Conservation (phyloP, 2,797 vertebrate genomes). For the Sebastolobus altivelis region DNA sequence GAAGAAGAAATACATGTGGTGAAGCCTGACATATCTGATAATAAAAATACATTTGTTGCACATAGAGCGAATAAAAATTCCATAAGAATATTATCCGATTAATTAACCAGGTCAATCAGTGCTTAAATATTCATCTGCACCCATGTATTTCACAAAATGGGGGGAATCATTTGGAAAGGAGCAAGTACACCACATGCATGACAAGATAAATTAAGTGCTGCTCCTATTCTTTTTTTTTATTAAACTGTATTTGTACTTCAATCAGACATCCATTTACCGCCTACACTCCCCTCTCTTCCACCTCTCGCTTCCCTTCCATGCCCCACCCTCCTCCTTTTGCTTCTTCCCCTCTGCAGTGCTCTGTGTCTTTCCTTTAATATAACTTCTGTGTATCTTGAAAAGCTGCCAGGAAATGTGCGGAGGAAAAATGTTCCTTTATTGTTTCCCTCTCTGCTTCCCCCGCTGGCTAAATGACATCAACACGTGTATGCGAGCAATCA, state of each 20-base stretch:
- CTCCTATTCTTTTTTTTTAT: neutral
- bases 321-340: conserved; percentile 51
- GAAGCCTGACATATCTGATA: neutral
- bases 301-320: conserved; percentile 26
- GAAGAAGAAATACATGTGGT: neutral
- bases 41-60: neutral
- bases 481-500: conserved; percentile 64
- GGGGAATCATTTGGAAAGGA: conserved; percentile 6
- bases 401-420: conserved; percentile 68
- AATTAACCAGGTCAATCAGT: neutral
- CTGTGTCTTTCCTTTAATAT: conserved; percentile 67
- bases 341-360: conserved; percentile 63
- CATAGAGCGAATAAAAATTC: neutral
- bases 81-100: neutral
- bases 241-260: conserved; percentile 32
- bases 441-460: conserved; percentile 60
- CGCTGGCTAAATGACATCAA: conserved; percentile 71
- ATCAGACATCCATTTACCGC: conserved; percentile 35
- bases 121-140: neutral
- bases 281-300: conserved; percentile 17
- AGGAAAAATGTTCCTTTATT: conserved; percentile 61
- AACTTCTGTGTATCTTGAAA: conserved; percentile 77
- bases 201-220: conserved; percentile 15
- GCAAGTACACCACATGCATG: neutral
- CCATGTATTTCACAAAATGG: conserved; percentile 2